These are phyloP conservation scores for Micropterix aruncella DNA, from an alignment of 2,888 invertebrate genomes.

Conservation along the genomic window DNA sequence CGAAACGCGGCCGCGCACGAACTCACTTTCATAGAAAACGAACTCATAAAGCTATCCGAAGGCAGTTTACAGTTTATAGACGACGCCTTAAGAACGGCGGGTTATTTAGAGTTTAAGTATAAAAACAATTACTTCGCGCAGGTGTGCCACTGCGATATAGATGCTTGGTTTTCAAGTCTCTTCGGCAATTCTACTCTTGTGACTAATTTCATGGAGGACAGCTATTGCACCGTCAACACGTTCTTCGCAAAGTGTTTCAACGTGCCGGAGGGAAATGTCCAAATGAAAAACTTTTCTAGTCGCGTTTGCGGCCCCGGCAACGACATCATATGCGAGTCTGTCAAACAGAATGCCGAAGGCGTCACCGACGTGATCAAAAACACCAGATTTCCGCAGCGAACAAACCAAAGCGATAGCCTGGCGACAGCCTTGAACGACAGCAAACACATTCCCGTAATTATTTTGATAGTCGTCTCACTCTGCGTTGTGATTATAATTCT, in stretches of 20 bases:
- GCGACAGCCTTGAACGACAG: conserved; percentile 20
- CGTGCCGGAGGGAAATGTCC: conserved; percentile 45
- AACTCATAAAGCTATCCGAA: conserved; percentile 32
- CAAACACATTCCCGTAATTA: conserved; percentile 27
- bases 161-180: conserved; percentile 37
- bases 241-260: conserved; percentile 49
- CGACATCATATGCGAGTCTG: conserved; percentile 43
- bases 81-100: conserved; percentile 26
- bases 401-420: conserved; percentile 14
- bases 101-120: conserved; percentile 34
- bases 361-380: conserved; percentile 26
- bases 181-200: conserved; percentile 29
- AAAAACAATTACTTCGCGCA: conserved; percentile 48
- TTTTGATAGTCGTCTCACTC: conserved; percentile 37
- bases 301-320: conserved; percentile 38
- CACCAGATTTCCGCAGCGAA: conserved; percentile 30
- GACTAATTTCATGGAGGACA: conserved; percentile 30
- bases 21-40: conserved; percentile 43
- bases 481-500: conserved; percentile 37
- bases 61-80: conserved; percentile 46
- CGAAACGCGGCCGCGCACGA: conserved; percentile 17
- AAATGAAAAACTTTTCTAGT: conserved; percentile 45
- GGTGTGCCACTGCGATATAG: conserved; percentile 47
- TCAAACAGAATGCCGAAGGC: conserved; percentile 23
- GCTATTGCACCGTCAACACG: conserved; percentile 46